Conservation (phyloP, 2,888 invertebrate genomes). For the Netelia fuscicornis region DNA sequence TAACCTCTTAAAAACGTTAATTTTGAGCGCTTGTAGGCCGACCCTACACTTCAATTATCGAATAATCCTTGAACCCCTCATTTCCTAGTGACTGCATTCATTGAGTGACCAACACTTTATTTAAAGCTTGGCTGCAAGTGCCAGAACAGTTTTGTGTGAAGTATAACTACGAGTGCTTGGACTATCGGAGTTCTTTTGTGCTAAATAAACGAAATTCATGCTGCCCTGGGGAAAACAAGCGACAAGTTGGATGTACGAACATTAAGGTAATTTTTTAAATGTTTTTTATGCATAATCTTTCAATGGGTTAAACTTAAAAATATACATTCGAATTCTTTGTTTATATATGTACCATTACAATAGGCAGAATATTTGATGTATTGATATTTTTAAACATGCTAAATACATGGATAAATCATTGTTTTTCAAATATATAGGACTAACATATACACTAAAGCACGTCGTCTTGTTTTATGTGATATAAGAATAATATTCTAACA, state of each 20-base stretch:
- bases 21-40: neutral
- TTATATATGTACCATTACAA: too few species aligned
- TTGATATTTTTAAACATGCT: too few species aligned
- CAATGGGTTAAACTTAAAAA: too few species aligned
- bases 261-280: constrained; percentile 38
- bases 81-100: constrained; percentile 11
- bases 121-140: neutral
- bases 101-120: constrained; percentile 8
- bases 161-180: neutral
- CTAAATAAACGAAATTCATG: neutral
- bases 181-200: neutral
- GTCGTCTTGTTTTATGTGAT: neutral
- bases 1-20: constrained; percentile 41
- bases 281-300: neutral
- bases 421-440: too few species aligned
- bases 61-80: constrained; percentile 35
- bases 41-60: constrained; percentile 13
- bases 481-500: neutral
- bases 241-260: constrained; percentile 31
- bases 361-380: too few species aligned
- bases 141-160: neutral
- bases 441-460: too few species aligned
- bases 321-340: too few species aligned
- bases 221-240: neutral
- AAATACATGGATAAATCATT: too few species aligned